Conservation (phyloP, 2,888 invertebrate genomes). For the Lochmaea capreae region DNA sequence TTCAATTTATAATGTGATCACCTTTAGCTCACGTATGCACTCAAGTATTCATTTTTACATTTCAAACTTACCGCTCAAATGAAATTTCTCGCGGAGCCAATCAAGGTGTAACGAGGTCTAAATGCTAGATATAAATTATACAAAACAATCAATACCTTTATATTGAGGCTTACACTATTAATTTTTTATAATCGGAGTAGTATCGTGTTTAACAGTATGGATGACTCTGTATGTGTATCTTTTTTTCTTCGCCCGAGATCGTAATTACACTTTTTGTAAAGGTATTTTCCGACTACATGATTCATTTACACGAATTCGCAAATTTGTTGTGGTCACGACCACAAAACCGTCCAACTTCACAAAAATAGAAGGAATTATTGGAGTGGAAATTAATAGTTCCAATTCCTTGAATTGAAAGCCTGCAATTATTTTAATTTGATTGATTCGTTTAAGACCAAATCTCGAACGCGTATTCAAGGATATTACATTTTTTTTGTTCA, state of each 20-base stretch:
- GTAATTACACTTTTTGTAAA: constrained; percentile 1
- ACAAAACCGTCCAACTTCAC: constrained; percentile 2
- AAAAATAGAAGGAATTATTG: constrained; percentile 27
- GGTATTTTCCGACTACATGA: background rate
- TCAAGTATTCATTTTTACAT: too few relatives aligned
- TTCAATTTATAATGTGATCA: too few relatives aligned
- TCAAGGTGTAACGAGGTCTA: too few relatives aligned
- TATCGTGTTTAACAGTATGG: background rate
- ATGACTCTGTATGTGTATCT: background rate
- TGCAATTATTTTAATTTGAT: background rate
- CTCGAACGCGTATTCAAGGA: background rate
- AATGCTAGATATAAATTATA: too few relatives aligned
- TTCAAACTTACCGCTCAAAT: too few relatives aligned
- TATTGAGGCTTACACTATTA: too few relatives aligned
- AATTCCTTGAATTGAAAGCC: constrained; percentile 13
- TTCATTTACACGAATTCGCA: constrained; percentile 6
- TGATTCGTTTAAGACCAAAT: background rate
- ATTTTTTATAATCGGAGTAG: too few relatives aligned
- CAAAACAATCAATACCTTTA: too few relatives aligned
- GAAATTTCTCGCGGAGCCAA: too few relatives aligned
- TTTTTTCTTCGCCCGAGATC: background rate
- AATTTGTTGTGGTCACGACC: constrained; percentile 7
- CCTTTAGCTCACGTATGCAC: too few relatives aligned
- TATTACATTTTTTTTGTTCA: background rate
- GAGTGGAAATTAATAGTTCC: constrained; percentile 35